These are phyloP conservation scores for Pygathrix nemaeus DNA, from an alignment of 2,113 vertebrate genomes.

Conservation along the genomic window DNA sequence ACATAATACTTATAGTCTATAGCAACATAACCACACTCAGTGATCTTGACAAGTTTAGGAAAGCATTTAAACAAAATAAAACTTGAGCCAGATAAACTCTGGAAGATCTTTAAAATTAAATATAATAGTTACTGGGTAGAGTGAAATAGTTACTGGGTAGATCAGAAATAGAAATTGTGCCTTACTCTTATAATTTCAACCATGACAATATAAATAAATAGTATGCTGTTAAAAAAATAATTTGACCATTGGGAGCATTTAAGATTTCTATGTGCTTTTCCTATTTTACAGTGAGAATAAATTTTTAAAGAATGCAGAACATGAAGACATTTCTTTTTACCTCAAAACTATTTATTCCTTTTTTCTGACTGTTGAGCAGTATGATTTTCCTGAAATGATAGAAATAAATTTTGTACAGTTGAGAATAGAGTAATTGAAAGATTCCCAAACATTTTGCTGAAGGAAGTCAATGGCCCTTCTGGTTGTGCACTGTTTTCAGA, in stretches of 20 bases:
- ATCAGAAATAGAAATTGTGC: background rate
- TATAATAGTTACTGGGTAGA: background rate
- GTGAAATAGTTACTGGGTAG: background rate
- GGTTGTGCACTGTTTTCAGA: background rate
- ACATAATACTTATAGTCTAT: background rate
- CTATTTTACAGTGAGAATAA: background rate
- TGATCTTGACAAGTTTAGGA: background rate
- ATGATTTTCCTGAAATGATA: background rate
- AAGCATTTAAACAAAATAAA: constrained; percentile 12
- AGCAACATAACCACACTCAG: background rate
- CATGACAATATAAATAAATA: background rate
- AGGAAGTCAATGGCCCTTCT: background rate
- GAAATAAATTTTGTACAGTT: background rate
- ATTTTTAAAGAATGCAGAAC: background rate
- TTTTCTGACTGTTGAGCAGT: background rate
- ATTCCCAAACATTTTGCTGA: background rate
- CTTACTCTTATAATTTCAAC: background rate
- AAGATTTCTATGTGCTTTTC: background rate
- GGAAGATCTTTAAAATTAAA: background rate
- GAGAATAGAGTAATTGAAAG: background rate
- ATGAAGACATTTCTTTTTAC: background rate
- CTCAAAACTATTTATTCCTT: background rate
- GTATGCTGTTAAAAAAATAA: background rate
- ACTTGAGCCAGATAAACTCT: background rate
- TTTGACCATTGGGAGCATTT: background rate